Base-by-base conservation (phyloP, 2,888 invertebrate species). In the Poecilobothrus nobilitatus region DNA sequence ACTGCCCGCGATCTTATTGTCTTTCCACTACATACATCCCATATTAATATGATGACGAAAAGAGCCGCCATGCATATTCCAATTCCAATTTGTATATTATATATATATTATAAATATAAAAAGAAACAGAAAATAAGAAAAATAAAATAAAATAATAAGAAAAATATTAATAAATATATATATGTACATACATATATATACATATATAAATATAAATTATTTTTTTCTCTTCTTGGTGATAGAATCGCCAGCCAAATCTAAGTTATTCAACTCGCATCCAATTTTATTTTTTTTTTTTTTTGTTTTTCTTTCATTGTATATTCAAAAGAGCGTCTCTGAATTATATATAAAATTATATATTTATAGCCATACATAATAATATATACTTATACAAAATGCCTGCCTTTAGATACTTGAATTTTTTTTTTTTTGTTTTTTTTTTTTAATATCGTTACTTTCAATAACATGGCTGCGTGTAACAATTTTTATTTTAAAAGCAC, bases 101-200 rank as follows among this genome's bases (percentile, higher is more conserved):
- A 27, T 27, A 27, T 27, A 27, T 27, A 27, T n/a, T 27, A 27
- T n/a, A 53, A 71, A 68, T 69, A 71, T 68, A 70, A 69, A 68
- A 67, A 72, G 67, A 68, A 69, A 71, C 37, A 27, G 37, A 37
- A 37, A 37, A 37, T 37, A 37, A 37, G 8, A 37, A 37, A 37
- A 37, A 27, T 37, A 37, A 37, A 37, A 37, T 37, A 37, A 37
- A 7, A 37, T 37, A 37, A 37, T 27, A 37, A 37, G 37, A 37
- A 37, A 37, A 37, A 12, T 69, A 70, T 70, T 21, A 5, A 37
- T 37, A 67, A 21, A 66, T 66, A 66, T 66, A 63, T 12, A 15
- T 63, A 68, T 67, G 63, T 68, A 65, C 34, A 27, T 68, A 66
- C n/a, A 5, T 27, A 27, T n/a, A 53, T 15, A 53, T 12, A 53